A percentile compares a stretch with the other conserved stretches of the same genome.
Evolutionary conservation across 2,888 invertebrate genomes (phyloP).

Genomic region (Scaptodrosophila latifasciaeformis): DNA sequence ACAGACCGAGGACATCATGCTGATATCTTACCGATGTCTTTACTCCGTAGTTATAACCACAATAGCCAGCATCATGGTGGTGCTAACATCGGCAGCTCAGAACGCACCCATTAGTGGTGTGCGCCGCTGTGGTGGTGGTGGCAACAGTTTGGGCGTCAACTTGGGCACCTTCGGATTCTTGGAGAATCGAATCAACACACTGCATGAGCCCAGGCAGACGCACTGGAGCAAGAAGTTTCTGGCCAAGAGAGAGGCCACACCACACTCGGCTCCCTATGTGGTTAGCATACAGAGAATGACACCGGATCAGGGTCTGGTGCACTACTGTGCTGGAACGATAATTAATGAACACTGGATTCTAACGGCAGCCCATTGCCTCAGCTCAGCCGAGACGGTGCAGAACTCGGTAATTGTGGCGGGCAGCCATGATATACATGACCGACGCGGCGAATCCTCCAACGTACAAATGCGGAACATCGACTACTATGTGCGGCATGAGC

Average conservation of each 20-base stretch:
- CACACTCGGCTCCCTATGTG: constrained; percentile 71
- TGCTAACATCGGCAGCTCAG: constrained; percentile 50
- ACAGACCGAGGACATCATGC: constrained; percentile 63
- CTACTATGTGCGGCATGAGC: constrained; percentile 66
- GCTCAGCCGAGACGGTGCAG: constrained; percentile 56
- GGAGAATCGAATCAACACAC: constrained; percentile 60
- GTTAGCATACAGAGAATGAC: constrained; percentile 71
- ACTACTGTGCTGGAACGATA: constrained; percentile 72
- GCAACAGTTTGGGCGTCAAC: constrained; percentile 47
- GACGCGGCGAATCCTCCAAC: constrained; percentile 40
- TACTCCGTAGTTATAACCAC: constrained; percentile 58
- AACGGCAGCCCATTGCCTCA: constrained; percentile 72
- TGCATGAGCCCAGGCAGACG: constrained; percentile 43
- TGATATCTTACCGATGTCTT: constrained; percentile 53
- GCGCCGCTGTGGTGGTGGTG: constrained; percentile 40
- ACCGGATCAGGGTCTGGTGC: constrained; percentile 59
- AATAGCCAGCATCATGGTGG: constrained; percentile 66
- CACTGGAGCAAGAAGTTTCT: constrained; percentile 65
- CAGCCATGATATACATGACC: constrained; percentile 67
- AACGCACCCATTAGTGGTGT: constrained; percentile 6
- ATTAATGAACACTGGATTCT: constrained; percentile 73
- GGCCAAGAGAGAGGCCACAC: constrained; percentile 70
- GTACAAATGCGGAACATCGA: constrained; percentile 70
- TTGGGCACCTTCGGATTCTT: constrained; percentile 48
- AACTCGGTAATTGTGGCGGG: constrained; percentile 71